Evolutionary conservation across 2,888 invertebrate genomes (phyloP), one percentile per base, ranked within the genome.

Genomic region (Nineta flava): DNA sequence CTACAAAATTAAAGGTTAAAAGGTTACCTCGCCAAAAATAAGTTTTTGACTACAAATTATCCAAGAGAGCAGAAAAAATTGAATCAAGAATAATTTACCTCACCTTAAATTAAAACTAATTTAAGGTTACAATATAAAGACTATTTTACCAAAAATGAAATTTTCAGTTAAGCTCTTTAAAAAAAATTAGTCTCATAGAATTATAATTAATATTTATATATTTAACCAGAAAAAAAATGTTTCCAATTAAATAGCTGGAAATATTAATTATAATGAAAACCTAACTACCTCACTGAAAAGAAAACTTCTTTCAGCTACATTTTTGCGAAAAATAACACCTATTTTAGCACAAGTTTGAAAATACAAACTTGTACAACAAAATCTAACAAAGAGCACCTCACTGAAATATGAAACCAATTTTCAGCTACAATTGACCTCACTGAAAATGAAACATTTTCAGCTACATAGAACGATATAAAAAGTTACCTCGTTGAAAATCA

Each of bases 201-300:
- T 26, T 26, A 26, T 26, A 26, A 26, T 7, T 7, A 26, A 26
- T 26, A 26, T 7, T 3, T 26, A 2, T 6, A 7, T 6, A 26
- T 26, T 26, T 7, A 26, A 26, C 1, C 7, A 26, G 26, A 7
- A 26, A 26, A 26, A 26, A 6, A 6, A 26, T 3, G 4, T 26
- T 26, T 7, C 7, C 26, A 26, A 2, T 26, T 26, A 5, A 26
- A 26, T 26, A 26, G 1, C 6, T 26, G 2, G 26, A 26, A 26
- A 26, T 26, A 26, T 26, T 26, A 7, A 26, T 26, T 26, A 26
- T 26, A 26, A 26, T 26, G 26, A 26, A 26, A 26, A 26, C 26
- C 7, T 21, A 31, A 15, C n/a, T 46, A 46, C 46, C 46, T 46
- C 46, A 34, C 46, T 46, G 46, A 26, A 46, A 16, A 17, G 9